Percentiles rank a stretch among this genome's conserved stretches.
These are phyloP conservation scores for Perizoma affinitatum DNA, from an alignment of 2,888 invertebrate species.

Conservation along the genomic window DNA sequence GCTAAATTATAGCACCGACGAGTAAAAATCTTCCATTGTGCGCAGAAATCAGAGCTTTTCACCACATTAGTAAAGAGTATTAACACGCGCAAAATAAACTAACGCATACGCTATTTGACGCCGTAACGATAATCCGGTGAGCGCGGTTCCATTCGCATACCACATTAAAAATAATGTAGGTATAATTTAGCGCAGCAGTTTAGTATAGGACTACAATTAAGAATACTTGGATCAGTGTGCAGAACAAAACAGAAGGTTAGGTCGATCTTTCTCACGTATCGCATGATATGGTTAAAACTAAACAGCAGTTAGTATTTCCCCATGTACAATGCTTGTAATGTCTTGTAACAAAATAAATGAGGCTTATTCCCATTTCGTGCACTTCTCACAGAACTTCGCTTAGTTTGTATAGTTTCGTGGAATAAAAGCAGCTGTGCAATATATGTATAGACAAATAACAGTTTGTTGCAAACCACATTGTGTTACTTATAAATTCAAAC, in stretches of 20 bases:
- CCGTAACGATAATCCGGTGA: constrained; percentile 55
- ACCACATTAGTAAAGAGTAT: constrained; percentile 66
- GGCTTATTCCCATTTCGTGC: too few species aligned
- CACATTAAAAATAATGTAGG: too few species aligned
- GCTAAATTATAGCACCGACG: background rate
- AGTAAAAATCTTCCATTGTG: background rate
- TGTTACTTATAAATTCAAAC: too few species aligned
- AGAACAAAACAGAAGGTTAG: too few species aligned
- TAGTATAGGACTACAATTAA: too few species aligned
- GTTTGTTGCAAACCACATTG: constrained; percentile 40
- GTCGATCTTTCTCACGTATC: background rate
- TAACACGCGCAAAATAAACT: constrained; percentile 62
- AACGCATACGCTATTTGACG: constrained; percentile 56
- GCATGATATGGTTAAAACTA: constrained; percentile 37
- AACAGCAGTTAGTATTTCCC: constrained; percentile 35
- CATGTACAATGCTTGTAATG: background rate
- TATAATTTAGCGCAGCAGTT: background rate
- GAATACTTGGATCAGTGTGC: too few species aligned
- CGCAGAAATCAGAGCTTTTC: constrained; percentile 20
- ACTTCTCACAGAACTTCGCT: too few species aligned
- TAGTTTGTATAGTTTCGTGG: too few species aligned
- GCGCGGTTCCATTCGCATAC: constrained; percentile 42
- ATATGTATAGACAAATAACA: too few species aligned
- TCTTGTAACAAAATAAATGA: too few species aligned
- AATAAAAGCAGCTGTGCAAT: too few species aligned